Percentiles rank a stretch among this genome's conserved stretches.
Evolutionary conservation across 2,797 vertebrate genomes (phyloP).

Genomic region (Cuculus canorus): DNA sequence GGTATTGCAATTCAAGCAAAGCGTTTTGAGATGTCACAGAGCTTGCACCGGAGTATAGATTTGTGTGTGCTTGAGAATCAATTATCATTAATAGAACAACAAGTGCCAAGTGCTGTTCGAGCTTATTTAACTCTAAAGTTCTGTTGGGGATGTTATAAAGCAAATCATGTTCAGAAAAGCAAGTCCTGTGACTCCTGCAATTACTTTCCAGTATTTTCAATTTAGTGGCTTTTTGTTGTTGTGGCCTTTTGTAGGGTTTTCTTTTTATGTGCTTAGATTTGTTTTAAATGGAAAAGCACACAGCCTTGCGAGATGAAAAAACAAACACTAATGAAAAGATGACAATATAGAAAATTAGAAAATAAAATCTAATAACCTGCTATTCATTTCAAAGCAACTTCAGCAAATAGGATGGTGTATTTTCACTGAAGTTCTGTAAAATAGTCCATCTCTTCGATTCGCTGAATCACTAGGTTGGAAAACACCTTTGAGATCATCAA

Average conservation of each 20-base stretch:
- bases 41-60: background rate
- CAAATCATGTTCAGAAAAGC: background rate
- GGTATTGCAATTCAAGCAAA: conserved; percentile 12
- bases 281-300: background rate
- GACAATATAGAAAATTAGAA: rapidly evolving
- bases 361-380: background rate
- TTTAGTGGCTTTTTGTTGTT: background rate
- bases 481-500: too few relatives aligned
- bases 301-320: background rate
- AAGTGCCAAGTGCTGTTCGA: conserved; percentile 5
- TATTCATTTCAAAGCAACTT: background rate
- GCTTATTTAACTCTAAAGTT: conserved; percentile 2
- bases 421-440: background rate
- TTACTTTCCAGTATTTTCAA: background rate
- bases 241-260: background rate
- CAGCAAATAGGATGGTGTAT: background rate
- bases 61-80: conserved; percentile 29
- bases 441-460: background rate
- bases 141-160: background rate
- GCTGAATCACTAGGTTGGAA: too few relatives aligned
- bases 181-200: background rate
- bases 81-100: conserved; percentile 30
- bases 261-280: background rate
- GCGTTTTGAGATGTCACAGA: background rate
- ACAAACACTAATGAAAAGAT: background rate